Evolutionary conservation across 2,888 invertebrate genomes (phyloP), one percentile per base, ranked within the genome.

Genomic region (Leucania comma): DNA sequence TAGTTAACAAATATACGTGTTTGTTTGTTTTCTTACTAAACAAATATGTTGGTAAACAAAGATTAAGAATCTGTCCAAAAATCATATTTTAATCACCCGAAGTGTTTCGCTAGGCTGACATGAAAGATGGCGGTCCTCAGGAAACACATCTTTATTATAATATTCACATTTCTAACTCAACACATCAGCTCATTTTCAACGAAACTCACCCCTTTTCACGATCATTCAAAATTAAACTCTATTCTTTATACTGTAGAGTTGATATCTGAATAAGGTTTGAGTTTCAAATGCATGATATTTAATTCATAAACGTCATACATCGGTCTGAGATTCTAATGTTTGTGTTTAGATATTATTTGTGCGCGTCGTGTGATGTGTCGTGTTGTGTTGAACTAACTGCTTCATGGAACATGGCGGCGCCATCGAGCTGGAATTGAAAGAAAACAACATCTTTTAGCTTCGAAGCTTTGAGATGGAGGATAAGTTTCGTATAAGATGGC

Each of bases 291-390:
- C 57, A 58, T 68, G 72, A 58, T 78, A 81, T 76, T 74, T 81
- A 66, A 83, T 83, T 81, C 72, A 83, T 72, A 75, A 69, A 73
- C 82, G 67, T 82, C 69, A 75, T 67, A 66, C 62, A 82, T 60
- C 38, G 29, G 66, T 69, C 35, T 61, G 75, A 73, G 77, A 80
- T 78, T 83, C 53, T 78, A 73, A 72, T 72, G 70, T 80, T 84
- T 80, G 70, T 78, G 62, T 73, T 79, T 32, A 57, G 29, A 22
- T 60, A 76, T 59, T 66, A 69, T 73, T 77, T 84, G 85, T 76
- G 69, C 68, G 69, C 57, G 70, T 56, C 62, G 64, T 61, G 50
- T 67, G 67, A 70, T 70, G 66, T 71, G 64, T 78, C 75, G 78
- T 67, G 67, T 72, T 70, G 66, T 71, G 64, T 78, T 78, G 78